phyloP scores from a whole-genome alignment of 2,797 vertebrate genomes.

The Choloepus didactylus region DNA sequence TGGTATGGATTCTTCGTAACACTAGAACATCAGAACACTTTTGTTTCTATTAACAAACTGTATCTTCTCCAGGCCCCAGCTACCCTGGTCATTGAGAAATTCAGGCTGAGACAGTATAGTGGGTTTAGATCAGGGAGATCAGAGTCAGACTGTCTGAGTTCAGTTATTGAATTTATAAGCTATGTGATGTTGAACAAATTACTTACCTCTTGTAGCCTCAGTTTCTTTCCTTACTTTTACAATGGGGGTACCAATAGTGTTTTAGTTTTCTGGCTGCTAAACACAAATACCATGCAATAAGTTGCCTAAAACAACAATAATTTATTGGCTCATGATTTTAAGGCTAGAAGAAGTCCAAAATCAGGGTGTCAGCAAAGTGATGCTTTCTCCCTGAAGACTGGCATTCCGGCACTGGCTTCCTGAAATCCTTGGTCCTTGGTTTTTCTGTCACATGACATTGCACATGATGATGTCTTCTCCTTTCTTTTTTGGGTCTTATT shows the following conservation, averaged over 20 bases:
- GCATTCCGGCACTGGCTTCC: too few species aligned
- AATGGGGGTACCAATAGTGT: background rate
- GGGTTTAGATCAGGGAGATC: background rate
- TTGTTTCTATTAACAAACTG: slow-evolving; percentile 53
- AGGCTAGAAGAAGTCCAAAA: too few species aligned
- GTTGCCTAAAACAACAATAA: too few species aligned
- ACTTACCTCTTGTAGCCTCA: background rate
- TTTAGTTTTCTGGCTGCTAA: too few species aligned
- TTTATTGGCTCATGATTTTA: too few species aligned
- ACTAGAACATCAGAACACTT: background rate
- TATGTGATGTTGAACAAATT: background rate
- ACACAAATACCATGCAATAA: too few species aligned
- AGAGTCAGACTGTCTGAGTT: background rate
- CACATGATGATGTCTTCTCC: too few species aligned
- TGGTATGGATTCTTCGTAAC: background rate
- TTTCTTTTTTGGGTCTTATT: too few species aligned
- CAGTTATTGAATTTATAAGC: background rate
- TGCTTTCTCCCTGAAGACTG: too few species aligned
- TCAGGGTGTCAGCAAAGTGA: too few species aligned
- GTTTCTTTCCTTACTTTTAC: background rate
- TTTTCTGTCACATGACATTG: too few species aligned
- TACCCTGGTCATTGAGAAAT: background rate
- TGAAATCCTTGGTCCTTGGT: too few species aligned
- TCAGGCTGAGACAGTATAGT: background rate
- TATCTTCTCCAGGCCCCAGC: background rate